A percentile compares a stretch with the other conserved stretches of the same genome.
Conservation (phyloP, 1,140 invertebrate species). For the Aphis gossypii region DNA sequence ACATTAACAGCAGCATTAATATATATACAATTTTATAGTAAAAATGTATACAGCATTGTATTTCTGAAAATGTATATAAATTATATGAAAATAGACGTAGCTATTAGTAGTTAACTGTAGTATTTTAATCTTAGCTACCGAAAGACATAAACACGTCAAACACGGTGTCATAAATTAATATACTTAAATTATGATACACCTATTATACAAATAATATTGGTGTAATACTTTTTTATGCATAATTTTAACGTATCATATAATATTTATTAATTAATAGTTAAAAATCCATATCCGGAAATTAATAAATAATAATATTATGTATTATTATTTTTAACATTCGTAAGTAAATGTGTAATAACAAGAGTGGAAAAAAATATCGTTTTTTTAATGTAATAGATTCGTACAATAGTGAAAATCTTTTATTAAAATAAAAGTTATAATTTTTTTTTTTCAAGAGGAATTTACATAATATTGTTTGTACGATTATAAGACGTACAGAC, state of each 20-base stretch:
- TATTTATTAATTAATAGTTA: neutral
- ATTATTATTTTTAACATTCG: neutral
- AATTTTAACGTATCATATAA: neutral
- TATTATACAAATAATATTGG: neutral
- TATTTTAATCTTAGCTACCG: neutral
- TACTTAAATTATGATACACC: neutral
- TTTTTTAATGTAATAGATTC: neutral
- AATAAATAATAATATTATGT: neutral
- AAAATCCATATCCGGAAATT: neutral
- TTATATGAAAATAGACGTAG: neutral
- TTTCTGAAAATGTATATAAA: neutral
- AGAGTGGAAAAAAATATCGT: neutral
- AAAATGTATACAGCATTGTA: neutral
- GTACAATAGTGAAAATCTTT: neutral
- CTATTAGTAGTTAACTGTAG: neutral
- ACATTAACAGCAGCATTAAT: neutral
- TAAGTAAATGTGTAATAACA: too few species aligned
- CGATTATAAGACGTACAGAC: neutral
- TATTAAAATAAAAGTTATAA: neutral
- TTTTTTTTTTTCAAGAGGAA: neutral
- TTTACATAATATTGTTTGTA: conserved; percentile 15
- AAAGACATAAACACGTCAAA: too few species aligned
- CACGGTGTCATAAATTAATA: too few species aligned
- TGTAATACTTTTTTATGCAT: neutral
- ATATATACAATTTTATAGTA: neutral